Evolutionary conservation across 2,888 invertebrate genomes (phyloP).

Genomic region (Sussaba pulchella): DNA sequence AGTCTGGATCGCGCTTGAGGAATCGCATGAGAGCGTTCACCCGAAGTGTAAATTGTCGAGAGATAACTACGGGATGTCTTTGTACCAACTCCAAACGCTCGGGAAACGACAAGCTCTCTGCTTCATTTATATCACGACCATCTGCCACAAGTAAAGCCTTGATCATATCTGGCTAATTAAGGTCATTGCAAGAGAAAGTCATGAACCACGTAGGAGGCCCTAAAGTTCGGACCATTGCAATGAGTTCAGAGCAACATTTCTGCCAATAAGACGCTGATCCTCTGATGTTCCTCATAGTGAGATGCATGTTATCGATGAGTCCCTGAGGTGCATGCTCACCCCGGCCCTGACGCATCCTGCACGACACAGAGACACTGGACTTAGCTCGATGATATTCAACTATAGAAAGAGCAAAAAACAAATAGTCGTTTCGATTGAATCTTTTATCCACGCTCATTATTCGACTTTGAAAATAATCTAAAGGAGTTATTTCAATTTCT

Average conservation of each 20-base stretch:
- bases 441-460: no score
- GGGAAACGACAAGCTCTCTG: slow-evolving; percentile 20
- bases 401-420: no score
- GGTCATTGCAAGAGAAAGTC: slow-evolving; percentile 70
- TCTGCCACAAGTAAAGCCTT: slow-evolving; percentile 77
- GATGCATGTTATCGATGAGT: no score
- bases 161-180: slow-evolving; percentile 76
- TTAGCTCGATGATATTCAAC: no score
- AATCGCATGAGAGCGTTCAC: slow-evolving; percentile 71
- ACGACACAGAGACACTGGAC: no score
- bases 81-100: slow-evolving; percentile 53
- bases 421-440: no score
- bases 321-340: no score
- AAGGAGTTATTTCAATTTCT: no score
- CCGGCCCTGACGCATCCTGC: no score
- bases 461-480: no score
- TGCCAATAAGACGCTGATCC: slow-evolving; percentile 73
- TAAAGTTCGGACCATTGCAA: slow-evolving; percentile 77
- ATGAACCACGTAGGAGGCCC: slow-evolving; percentile 78
- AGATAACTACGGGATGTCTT: slow-evolving; percentile 52
- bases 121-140: slow-evolving; percentile 61
- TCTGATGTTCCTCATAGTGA: slow-evolving; percentile 77
- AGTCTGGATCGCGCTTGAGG: slow-evolving; percentile 62
- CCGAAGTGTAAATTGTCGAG: slow-evolving; percentile 73
- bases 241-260: slow-evolving; percentile 73